A percentile compares a stretch with the other conserved stretches of the same genome.
These are phyloP conservation scores for Microcebus lehilahytsara DNA, from an alignment of 2,113 vertebrate genomes.

Conservation along the genomic window DNA sequence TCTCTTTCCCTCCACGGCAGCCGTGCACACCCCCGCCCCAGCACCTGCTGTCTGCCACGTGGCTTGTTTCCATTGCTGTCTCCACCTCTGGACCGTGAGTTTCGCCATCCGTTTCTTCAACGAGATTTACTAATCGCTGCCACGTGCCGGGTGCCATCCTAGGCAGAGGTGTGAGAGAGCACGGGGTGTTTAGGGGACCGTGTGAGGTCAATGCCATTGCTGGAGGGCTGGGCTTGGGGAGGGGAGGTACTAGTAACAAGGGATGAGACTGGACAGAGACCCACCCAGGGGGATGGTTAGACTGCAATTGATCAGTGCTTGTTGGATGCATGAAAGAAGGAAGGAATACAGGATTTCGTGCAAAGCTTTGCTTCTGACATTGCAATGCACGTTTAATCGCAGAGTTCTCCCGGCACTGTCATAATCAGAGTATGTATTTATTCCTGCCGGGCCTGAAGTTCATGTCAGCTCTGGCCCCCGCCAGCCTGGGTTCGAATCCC, in stretches of 20 bases:
- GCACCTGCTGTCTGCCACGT: not conserved
- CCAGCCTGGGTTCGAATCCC: not conserved
- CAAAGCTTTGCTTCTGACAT: not conserved
- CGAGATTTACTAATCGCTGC: not conserved
- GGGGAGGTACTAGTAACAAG: not conserved
- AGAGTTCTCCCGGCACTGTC: not conserved
- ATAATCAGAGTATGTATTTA: not conserved
- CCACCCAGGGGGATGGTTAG: rapidly evolving
- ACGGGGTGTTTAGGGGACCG: not conserved
- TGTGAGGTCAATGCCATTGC: not conserved
- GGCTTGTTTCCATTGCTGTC: not conserved
- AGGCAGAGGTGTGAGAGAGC: not conserved
- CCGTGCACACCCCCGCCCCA: rapidly evolving
- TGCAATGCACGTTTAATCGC: not conserved
- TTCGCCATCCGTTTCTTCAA: not conserved
- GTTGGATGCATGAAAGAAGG: not conserved
- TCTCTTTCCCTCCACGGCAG: not conserved
- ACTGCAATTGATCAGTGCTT: not conserved
- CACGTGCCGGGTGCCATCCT: not conserved
- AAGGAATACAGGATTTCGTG: rapidly evolving
- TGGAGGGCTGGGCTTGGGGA: not conserved
- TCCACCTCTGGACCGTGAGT: not conserved
- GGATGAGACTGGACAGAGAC: not conserved
- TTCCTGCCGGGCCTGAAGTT: not conserved
- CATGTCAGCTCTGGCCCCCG: not conserved